phyloP scores from a whole-genome alignment of 2,888 invertebrate genomes.

The Lasioglossum lativentre region DNA sequence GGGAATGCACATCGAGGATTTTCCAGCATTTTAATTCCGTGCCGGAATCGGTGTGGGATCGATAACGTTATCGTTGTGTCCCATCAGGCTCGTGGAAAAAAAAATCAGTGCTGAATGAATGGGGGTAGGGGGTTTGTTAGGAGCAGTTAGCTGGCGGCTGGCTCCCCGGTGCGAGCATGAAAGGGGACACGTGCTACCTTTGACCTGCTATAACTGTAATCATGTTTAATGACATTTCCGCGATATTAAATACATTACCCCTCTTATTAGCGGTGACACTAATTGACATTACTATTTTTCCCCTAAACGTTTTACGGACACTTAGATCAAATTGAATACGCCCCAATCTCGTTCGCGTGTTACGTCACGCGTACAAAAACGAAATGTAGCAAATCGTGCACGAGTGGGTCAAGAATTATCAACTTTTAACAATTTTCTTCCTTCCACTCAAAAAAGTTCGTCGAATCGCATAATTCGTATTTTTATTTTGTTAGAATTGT shows the following conservation, averaged over 20 bases:
- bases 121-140: conserved; percentile 36
- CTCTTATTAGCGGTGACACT: conserved; percentile 30
- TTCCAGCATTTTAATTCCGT: background rate
- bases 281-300: conserved; percentile 24
- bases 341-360: background rate
- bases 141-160: conserved; percentile 38
- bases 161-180: conserved; percentile 30
- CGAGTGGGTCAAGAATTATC: background rate
- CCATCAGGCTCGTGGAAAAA: conserved; percentile 28
- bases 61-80: conserved; percentile 26
- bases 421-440: too few species aligned
- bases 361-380: background rate
- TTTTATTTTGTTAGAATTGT: background rate
- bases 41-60: conserved; percentile 11
- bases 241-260: conserved; percentile 44
- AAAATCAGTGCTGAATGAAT: conserved; percentile 25
- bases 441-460: too few species aligned
- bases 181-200: conserved; percentile 52
- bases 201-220: conserved; percentile 50
- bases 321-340: background rate
- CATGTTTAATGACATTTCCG: conserved; percentile 49
- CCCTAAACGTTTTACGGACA: background rate
- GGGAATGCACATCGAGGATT: background rate
- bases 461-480: too few species aligned
- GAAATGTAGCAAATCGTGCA: background rate